These are phyloP conservation scores for Psophia crepitans DNA, from an alignment of 2,113 vertebrate species.

Conservation along the genomic window DNA sequence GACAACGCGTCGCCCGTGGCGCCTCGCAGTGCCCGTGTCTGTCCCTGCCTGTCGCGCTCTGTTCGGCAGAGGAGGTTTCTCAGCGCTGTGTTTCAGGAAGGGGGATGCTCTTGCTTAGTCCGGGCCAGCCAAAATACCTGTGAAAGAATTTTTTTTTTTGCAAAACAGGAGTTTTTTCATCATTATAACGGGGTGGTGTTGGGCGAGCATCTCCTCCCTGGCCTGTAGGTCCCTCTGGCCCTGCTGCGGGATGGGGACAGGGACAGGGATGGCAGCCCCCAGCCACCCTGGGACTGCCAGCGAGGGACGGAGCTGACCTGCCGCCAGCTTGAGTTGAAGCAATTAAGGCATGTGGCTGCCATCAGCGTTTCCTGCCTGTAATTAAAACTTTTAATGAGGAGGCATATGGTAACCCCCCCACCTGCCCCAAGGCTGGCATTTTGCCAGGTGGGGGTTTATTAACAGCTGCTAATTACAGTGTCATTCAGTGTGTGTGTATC, in stretches of 20 bases:
- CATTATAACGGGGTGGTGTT: fast-evolving
- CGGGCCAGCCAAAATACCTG: background rate
- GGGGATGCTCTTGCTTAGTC: background rate
- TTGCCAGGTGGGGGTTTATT: background rate
- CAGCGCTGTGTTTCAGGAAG: background rate
- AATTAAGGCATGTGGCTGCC: background rate
- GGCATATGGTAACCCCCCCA: background rate
- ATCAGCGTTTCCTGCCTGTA: background rate
- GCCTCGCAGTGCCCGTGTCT: background rate
- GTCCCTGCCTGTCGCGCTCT: background rate
- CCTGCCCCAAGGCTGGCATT: background rate
- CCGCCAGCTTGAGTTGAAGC: background rate
- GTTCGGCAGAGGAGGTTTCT: background rate
- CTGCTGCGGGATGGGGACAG: background rate
- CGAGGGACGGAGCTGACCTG: background rate
- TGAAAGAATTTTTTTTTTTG: fast-evolving
- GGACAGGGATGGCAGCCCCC: background rate
- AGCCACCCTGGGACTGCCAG: fast-evolving
- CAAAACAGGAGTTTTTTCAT: background rate
- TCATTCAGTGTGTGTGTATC: fast-evolving
- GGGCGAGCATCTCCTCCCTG: background rate
- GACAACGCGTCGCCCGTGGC: background rate
- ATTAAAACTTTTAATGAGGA: conserved; percentile 13
- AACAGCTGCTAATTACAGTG: background rate
- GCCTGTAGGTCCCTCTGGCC: background rate